Percentiles rank a stretch among this genome's conserved stretches.
Conservation (phyloP, 2,113 vertebrate genomes). For the Malaclemys terrapin region DNA sequence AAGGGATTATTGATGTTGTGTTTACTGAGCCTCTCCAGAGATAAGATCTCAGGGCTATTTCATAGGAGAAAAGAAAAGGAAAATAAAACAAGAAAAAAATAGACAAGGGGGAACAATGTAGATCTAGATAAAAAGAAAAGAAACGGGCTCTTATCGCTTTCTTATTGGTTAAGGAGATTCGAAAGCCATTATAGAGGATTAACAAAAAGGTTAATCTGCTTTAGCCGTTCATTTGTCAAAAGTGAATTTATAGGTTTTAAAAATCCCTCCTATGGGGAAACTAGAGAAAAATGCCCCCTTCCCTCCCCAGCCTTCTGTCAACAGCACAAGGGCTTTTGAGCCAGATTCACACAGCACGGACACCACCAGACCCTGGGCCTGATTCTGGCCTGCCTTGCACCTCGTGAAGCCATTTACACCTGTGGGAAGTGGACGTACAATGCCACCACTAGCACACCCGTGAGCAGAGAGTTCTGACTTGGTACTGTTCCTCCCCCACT, state of each 20-base stretch:
- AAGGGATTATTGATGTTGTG: conserved; percentile 87
- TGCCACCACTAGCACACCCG: not conserved
- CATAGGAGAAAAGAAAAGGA: conserved; percentile 64
- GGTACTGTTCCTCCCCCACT: accelerated
- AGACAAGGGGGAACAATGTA: conserved; percentile 70
- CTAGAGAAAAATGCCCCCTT: conserved; percentile 5
- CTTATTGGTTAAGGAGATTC: conserved; percentile 82
- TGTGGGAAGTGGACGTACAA: not conserved
- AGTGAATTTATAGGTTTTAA: conserved; percentile 72
- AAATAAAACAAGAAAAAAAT: conserved; percentile 69
- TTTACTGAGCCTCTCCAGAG: conserved; percentile 80
- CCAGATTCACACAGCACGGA: not conserved
- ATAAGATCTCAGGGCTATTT: conserved; percentile 87
- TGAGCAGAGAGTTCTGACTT: not conserved
- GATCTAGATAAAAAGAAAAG: conserved; percentile 76
- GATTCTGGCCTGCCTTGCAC: not conserved
- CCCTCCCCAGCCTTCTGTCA: not conserved
- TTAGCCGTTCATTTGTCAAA: conserved; percentile 82
- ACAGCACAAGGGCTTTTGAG: not conserved
- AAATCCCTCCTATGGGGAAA: conserved; percentile 60
- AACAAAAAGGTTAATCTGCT: conserved; percentile 87
- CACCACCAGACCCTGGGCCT: not conserved
- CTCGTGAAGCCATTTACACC: not conserved
- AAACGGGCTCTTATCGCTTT: conserved; percentile 82
- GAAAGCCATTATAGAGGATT: conserved; percentile 93